Conservation (phyloP, 2,797 vertebrate species). For the Characodon lateralis region DNA sequence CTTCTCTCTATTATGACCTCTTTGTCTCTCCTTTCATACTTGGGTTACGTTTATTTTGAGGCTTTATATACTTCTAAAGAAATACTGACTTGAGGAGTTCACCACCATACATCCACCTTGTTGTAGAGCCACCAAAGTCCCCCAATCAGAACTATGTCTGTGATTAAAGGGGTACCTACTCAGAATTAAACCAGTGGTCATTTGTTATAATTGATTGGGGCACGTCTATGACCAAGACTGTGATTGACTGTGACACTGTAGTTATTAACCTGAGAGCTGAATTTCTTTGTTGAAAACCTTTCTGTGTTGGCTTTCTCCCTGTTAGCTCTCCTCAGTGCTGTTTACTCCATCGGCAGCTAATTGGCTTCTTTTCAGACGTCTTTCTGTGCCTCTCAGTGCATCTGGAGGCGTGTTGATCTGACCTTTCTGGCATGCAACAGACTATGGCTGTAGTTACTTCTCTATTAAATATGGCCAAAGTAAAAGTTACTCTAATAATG, state of each 20-base stretch:
- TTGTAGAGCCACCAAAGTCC: no score
- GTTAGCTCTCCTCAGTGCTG: neutral
- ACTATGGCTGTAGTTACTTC: neutral
- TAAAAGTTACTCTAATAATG: neutral
- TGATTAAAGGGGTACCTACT: neutral
- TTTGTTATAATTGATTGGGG: neutral
- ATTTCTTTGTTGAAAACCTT: constrained; percentile 36
- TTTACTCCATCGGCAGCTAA: constrained; percentile 43
- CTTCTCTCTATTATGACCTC: no score
- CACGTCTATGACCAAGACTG: neutral
- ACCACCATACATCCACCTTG: neutral
- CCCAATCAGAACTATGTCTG: neutral
- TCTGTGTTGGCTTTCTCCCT: constrained; percentile 7
- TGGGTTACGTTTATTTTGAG: no score
- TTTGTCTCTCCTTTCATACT: no score
- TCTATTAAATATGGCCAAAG: constrained; percentile 3
- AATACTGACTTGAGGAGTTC: no score
- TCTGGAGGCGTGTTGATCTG: constrained; percentile 27
- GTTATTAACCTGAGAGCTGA: constrained; percentile 16
- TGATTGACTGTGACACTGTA: constrained; percentile 21
- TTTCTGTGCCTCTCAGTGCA: neutral
- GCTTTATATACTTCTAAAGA: no score
- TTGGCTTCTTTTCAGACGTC: constrained; percentile 31
- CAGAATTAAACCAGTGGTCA: neutral
- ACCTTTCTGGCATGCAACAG: constrained; percentile 24